Evolutionary conservation across 2,113 vertebrate species (phyloP).

Genomic region (Cyanoderma ruficeps): DNA sequence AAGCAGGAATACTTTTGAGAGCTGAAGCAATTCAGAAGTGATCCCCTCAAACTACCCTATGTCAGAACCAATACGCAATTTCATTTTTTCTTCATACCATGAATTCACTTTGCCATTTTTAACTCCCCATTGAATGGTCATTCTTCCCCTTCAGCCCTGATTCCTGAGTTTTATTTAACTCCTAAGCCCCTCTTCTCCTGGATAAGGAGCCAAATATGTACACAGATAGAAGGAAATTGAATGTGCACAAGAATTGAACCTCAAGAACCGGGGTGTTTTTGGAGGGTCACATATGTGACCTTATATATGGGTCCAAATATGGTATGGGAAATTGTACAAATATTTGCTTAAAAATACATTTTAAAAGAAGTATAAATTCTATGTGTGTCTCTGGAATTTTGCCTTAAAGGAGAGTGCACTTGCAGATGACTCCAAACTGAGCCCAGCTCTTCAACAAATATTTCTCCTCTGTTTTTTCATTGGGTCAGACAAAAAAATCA

Average conservation of each 20-base stretch:
- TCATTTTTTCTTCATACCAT: not conserved
- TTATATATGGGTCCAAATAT: not conserved
- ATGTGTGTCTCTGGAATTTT: not conserved
- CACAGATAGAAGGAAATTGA: not conserved
- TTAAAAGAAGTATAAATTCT: not conserved
- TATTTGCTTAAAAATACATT: not conserved
- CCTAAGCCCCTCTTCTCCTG: not conserved
- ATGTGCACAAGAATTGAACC: not conserved
- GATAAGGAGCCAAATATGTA: not conserved
- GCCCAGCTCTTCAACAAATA: not conserved
- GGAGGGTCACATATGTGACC: not conserved
- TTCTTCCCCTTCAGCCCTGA: not conserved
- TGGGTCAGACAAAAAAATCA: not conserved
- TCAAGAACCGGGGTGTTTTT: not conserved
- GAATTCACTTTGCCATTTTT: not conserved
- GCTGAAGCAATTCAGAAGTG: not conserved
- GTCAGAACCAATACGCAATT: not conserved
- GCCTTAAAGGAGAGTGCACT: not conserved
- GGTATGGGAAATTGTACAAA: not conserved
- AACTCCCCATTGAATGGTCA: rapidly evolving
- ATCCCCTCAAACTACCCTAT: not conserved
- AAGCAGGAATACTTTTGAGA: not conserved
- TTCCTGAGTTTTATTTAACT: not conserved
- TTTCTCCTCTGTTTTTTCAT: not conserved
- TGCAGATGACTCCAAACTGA: not conserved